phyloP scores from a whole-genome alignment of 2,888 invertebrate species.

The Synanthedon andrenaeformis region DNA sequence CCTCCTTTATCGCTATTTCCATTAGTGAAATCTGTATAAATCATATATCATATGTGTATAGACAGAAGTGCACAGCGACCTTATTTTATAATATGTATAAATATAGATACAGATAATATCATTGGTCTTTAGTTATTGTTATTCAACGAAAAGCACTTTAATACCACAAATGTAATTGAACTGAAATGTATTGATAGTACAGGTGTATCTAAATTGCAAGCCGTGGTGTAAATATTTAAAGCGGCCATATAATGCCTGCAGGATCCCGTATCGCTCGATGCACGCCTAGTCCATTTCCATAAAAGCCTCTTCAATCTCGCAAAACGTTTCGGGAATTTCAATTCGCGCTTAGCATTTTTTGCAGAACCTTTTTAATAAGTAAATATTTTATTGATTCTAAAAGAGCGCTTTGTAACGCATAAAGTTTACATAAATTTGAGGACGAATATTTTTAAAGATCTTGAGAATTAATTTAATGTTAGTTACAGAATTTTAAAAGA shows the following conservation, averaged over 20 bases:
- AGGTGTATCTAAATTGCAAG: constrained; percentile 45
- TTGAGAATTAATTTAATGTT: neutral
- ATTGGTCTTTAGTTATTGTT: too few relatives aligned
- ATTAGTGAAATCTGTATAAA: too few relatives aligned
- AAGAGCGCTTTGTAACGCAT: neutral
- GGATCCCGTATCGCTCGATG: constrained; percentile 37
- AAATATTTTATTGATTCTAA: constrained; percentile 13
- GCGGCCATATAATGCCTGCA: constrained; percentile 28
- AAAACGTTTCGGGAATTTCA: constrained; percentile 67
- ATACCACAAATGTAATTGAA: neutral
- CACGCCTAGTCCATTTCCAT: constrained; percentile 65
- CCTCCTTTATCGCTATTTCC: too few relatives aligned
- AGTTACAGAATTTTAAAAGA: too few relatives aligned
- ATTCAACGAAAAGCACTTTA: neutral
- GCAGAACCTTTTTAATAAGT: constrained; percentile 15
- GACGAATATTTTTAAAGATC: neutral
- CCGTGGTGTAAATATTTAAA: constrained; percentile 58
- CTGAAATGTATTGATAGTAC: neutral
- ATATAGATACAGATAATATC: too few relatives aligned
- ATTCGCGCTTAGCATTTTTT: constrained; percentile 58
- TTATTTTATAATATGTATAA: too few relatives aligned
- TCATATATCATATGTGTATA: too few relatives aligned
- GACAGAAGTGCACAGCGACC: too few relatives aligned
- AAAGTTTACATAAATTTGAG: neutral
- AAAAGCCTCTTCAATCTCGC: constrained; percentile 70